phyloP scores from a whole-genome alignment of 2,797 vertebrate genomes.

The Enoplosus armatus region DNA sequence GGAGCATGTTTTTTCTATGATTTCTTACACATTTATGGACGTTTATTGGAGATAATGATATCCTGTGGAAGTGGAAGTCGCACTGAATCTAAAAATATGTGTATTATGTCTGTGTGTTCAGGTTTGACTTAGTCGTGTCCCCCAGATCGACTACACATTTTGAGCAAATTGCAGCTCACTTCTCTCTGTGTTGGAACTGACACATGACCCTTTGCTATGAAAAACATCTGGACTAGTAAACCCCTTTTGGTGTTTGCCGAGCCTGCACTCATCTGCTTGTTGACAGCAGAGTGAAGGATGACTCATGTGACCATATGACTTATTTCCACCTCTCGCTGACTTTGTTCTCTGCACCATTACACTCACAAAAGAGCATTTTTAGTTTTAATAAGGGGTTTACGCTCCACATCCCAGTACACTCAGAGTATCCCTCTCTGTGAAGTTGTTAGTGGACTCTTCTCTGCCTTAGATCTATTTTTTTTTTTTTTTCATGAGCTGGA shows the following conservation, averaged over 20 bases:
- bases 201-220: conserved; percentile 10
- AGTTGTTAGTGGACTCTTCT: conserved; percentile 10
- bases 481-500: conserved; percentile 53
- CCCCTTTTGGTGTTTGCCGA: conserved; percentile 19
- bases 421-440: conserved; percentile 20
- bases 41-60: not conserved
- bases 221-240: conserved; percentile 31
- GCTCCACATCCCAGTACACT: conserved; percentile 6
- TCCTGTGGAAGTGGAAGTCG: not conserved
- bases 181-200: not conserved
- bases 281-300: conserved; percentile 42
- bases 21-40: not conserved
- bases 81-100: not conserved
- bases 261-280: conserved; percentile 26
- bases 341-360: conserved; percentile 52
- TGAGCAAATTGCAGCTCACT: not conserved
- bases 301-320: conserved; percentile 59
- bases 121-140: not conserved
- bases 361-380: conserved; percentile 66
- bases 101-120: not conserved
- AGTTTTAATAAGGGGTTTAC: conserved; percentile 60
- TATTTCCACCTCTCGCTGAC: conserved; percentile 43
- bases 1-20: not conserved
- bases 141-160: not conserved
- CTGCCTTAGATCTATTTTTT: conserved; percentile 37